A percentile compares a stretch with the other conserved stretches of the same genome.
Evolutionary conservation across 1,140 invertebrate genomes (phyloP).

Genomic region (Macrobrachium nipponense): DNA sequence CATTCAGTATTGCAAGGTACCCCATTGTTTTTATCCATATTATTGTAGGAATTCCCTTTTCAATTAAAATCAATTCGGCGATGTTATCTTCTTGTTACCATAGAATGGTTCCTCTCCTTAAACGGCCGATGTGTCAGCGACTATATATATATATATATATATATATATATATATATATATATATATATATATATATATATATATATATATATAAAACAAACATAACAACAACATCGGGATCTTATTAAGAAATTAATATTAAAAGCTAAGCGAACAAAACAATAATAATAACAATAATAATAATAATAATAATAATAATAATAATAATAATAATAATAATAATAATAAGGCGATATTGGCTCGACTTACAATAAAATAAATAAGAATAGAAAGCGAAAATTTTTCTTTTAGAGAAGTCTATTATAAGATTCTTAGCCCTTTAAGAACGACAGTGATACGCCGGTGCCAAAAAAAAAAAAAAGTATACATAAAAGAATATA

Average conservation of each 20-base stretch:
- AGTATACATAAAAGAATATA: too few species aligned
- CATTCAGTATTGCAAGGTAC: too few species aligned
- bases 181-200: constrained; percentile 22
- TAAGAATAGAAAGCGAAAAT: not conserved
- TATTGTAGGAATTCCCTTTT: too few species aligned
- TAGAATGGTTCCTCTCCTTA: too few species aligned
- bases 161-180: constrained; percentile 18
- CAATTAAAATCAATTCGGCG: too few species aligned
- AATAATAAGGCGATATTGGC: not conserved
- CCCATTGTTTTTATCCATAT: too few species aligned
- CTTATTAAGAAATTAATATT: not conserved
- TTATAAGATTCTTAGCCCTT: not conserved
- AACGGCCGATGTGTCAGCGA: too few species aligned
- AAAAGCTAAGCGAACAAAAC: not conserved
- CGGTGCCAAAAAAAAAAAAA: not conserved
- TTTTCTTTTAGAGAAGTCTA: too few species aligned
- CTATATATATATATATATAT: constrained; percentile 15
- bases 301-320: constrained; percentile 26
- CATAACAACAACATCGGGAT: too few species aligned
- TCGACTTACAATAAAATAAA: not conserved
- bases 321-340: constrained; percentile 30
- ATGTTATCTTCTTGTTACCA: too few species aligned
- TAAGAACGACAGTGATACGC: not conserved
- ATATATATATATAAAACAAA: constrained; percentile 2
- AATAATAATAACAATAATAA: constrained; percentile 15